A percentile compares a stretch with the other conserved stretches of the same genome.
phyloP scores from a whole-genome alignment of 2,888 invertebrate species.

The Drosophila paucipuncta region DNA sequence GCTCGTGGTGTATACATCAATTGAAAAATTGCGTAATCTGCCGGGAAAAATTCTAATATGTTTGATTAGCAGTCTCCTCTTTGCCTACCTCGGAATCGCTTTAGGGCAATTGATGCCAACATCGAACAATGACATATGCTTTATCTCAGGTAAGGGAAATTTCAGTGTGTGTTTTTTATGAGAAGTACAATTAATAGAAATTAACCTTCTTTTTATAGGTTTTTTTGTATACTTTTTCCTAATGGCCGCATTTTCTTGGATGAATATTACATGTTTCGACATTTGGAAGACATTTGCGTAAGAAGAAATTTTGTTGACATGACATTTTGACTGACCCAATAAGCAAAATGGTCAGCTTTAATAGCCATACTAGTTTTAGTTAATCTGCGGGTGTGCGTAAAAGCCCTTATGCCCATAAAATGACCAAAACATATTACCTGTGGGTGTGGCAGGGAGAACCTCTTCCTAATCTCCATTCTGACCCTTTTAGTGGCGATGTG shows the following conservation, averaged over 20 bases:
- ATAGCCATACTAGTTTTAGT: neutral
- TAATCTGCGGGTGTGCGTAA: neutral
- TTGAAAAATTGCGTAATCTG: constrained; percentile 89
- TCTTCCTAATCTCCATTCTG: neutral
- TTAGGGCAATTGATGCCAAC: constrained; percentile 86
- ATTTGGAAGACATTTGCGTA: constrained; percentile 94
- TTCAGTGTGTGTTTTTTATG: neutral
- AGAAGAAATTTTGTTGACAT: constrained; percentile 74
- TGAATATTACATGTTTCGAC: constrained; percentile 93
- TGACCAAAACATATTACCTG: neutral
- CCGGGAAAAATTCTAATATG: constrained; percentile 91
- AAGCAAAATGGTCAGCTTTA: neutral
- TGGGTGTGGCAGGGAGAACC: neutral
- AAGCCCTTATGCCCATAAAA: neutral
- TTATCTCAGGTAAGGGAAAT: constrained; percentile 86
- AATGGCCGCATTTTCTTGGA: constrained; percentile 90
- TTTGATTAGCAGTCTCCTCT: constrained; percentile 88
- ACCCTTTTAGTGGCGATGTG: neutral
- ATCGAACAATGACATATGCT: constrained; percentile 85
- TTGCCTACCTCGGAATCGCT: constrained; percentile 88
- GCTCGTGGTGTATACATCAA: constrained; percentile 88
- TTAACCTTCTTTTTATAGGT: constrained; percentile 85
- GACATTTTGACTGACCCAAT: neutral
- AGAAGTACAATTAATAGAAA: neutral
- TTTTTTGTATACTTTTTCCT: constrained; percentile 89